Base-by-base conservation (phyloP, 2,888 invertebrate species). In the Drosophila multiciliata region DNA sequence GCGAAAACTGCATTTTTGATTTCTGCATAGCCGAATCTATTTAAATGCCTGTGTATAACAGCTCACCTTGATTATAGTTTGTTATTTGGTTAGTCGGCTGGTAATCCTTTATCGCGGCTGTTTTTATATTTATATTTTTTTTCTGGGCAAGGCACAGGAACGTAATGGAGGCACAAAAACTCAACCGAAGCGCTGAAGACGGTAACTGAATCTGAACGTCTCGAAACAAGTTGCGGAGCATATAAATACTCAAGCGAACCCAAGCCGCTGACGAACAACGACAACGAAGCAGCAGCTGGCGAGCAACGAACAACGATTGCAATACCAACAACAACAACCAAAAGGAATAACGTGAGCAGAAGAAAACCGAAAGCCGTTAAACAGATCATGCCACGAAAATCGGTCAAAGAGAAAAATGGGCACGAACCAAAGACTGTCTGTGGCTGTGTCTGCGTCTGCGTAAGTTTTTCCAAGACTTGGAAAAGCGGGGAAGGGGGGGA, bases 181-280 rank as follows among this genome's bases (percentile, higher is more conserved):
- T 74, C 73, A 87, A 89, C 86, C 89, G 86, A 89, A 77, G 55
- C 82, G 78, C 71, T 87, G 82, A 83, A 87, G 86, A 87, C 86
- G 87, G 68, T 86, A 92, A 91, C 91, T 90, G 87, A 92, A 92
- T 92, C 92, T 92, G 92, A 91, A 83, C 83, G 88, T 83, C 75
- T 82, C 67, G 83, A 91, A 92, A 92, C 92, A 91, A 90, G 91
- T 90, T 92, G 90, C 83, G 78, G 75, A 78, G 80, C 90, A 88
- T 92, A 91, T 92, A 92, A 91, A 91, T 91, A 84, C 83, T 69
- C 59, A 48, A 32, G 32, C 71, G 67, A 48, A 60, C 70, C 70
- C 53, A 66, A 59, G 26, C n/a, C 12, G 36, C 54, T 57, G 29
- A 38, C 89, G 69, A 54, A 32, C n/a, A 45, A 59, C 68, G 57